Percentiles rank a stretch among this genome's conserved stretches.
Evolutionary conservation across 1,140 invertebrate species (phyloP).

Genomic region (Pissodes strobi): DNA sequence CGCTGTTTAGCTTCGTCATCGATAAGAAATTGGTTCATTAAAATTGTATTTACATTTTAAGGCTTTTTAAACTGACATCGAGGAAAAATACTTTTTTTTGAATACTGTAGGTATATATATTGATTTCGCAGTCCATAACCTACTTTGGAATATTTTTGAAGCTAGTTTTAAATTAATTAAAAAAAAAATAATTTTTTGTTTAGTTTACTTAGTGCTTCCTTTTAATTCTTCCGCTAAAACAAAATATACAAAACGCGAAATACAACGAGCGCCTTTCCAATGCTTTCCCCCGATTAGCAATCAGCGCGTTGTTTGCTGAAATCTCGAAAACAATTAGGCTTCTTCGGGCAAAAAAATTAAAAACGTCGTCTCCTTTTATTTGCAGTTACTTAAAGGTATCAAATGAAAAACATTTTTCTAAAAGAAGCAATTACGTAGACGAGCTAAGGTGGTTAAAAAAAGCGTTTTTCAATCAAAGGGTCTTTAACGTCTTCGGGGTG

Average conservation of each 20-base stretch:
- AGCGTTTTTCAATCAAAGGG: slow-evolving; percentile 50
- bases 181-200: too few species aligned
- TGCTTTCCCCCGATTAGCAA: slow-evolving; percentile 37
- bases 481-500: slow-evolving; percentile 50
- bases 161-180: too few species aligned
- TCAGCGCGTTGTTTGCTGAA: slow-evolving; percentile 40
- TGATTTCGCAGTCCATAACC: too few species aligned
- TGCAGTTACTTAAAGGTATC: slow-evolving; percentile 45
- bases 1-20: too few species aligned
- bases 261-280: slow-evolving; percentile 1
- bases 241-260: slow-evolving; percentile 7
- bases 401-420: slow-evolving; percentile 39
- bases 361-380: slow-evolving; percentile 33
- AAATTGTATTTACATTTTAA: too few species aligned
- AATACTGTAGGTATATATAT: too few species aligned
- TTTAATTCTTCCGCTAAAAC: not conserved
- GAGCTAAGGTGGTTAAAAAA: slow-evolving; percentile 43
- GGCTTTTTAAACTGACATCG: too few species aligned
- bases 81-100: too few species aligned
- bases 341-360: slow-evolving; percentile 30
- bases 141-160: too few species aligned
- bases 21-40: too few species aligned
- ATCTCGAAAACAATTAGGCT: slow-evolving; percentile 37
- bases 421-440: slow-evolving; percentile 45
- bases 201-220: too few species aligned